Conservation (phyloP, 2,888 invertebrate species). For the Emmelina monodactyla region DNA sequence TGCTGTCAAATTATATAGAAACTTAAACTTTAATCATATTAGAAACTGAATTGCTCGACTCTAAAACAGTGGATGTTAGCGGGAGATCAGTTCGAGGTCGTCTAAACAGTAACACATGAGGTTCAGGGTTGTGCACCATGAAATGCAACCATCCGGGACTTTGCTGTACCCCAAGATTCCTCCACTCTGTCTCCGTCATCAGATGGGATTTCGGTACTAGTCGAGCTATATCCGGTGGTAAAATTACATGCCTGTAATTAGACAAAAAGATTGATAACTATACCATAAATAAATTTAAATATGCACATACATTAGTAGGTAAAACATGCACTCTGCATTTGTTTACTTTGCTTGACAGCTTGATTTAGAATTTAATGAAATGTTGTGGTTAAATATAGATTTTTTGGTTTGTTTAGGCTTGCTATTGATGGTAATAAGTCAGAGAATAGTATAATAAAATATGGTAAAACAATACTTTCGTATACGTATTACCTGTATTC, state of each 20-base stretch:
- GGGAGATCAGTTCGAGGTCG: conserved; percentile 39
- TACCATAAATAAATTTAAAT: too few relatives aligned
- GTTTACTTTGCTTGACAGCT: too few relatives aligned
- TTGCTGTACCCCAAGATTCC: conserved; percentile 93
- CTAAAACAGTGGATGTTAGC: neutral
- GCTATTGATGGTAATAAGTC: too few relatives aligned
- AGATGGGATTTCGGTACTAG: conserved; percentile 88
- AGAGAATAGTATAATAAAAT: too few relatives aligned
- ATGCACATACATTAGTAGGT: too few relatives aligned
- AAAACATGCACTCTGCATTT: too few relatives aligned
- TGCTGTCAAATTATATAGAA: neutral
- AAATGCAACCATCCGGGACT: conserved; percentile 87
- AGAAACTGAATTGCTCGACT: neutral
- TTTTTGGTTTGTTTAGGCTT: too few relatives aligned
- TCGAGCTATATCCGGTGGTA: conserved; percentile 85
- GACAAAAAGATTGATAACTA: too few relatives aligned
- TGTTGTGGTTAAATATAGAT: too few relatives aligned
- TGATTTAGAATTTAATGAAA: too few relatives aligned
- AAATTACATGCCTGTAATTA: conserved; percentile 82
- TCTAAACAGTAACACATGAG: conserved; percentile 85
- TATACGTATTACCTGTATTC: conserved; percentile 94
- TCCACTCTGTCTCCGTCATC: conserved; percentile 95
- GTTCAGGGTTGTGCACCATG: conserved; percentile 91
- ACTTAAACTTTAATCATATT: neutral
- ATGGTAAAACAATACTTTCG: too few relatives aligned